Base-by-base conservation (phyloP, 2,113 vertebrate species). In the Aramus guarauna region DNA sequence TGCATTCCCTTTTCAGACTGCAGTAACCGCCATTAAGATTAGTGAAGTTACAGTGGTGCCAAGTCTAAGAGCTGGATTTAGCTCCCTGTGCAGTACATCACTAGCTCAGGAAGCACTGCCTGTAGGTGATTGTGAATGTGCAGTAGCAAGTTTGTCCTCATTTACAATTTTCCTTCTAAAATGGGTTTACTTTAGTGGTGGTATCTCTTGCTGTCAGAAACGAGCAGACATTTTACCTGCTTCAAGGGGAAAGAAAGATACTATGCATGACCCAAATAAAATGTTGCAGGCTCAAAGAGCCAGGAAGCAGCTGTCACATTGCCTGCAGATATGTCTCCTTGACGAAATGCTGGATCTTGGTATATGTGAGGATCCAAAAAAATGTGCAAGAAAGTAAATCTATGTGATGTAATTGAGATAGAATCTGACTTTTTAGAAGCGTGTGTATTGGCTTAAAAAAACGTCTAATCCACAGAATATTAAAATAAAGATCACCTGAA, bases 241-340 rank as follows among this genome's bases (percentile, higher is more conserved):
- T 95, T 87, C 86, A 94, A 86, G 89, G 92, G 71, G 80, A 91
- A 92, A 48, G 60, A 64, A 47, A 69, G 84, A 60, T n/a, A 45
- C 62, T 62, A 7, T 43, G 80, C 3, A 0, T 96, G 97, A 96
- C 97, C 97, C 92, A 97, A 81, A 96, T 96, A 96, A 74, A 95
- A n/a, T 2, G 0, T 47, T 60, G 78, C 72, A 53, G 87, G 81
- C 91, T 88, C 71, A 26, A 53, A 90, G 84, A 95, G 95, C 95
- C 52, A 23, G 87, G 78, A 24, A 92, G 89, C 94, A 95, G 92
- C 96, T 97, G 96, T 90, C 93, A 58, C 85, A 11, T 34, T 59
- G 96, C 97, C 94, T 95, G 84, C 87, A 89, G 97, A 39, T 30
- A 80, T 2, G 67, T 85, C 81, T 92, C 74, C 89, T 76, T 95